Evolutionary conservation across 2,797 vertebrate genomes (phyloP), one percentile per base, ranked within the genome.

Genomic region (Microcaecilia unicolor): DNA sequence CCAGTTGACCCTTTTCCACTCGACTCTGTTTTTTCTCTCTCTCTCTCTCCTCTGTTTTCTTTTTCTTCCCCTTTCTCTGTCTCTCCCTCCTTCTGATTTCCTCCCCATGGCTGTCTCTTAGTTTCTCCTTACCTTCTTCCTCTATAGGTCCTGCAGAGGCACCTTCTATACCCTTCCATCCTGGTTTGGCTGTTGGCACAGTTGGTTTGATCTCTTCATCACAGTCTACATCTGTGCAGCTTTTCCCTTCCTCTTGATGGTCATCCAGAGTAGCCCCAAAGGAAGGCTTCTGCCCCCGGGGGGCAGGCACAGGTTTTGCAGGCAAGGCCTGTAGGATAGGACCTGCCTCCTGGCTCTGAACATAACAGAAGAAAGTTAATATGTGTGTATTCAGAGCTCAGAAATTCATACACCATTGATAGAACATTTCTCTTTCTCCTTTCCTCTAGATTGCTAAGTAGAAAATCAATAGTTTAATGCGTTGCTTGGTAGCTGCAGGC

Each of bases 281-380:
- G 3, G 59, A 55, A 11, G 56, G 48, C 9, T 49, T 29, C 38
- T 17, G 55, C 37, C 66, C 61, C 22, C 72, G 58, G 34, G 67
- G 67, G 12, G 64, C 55, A 37, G 58, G 72, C 16, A 71, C 24
- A 2, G 72, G 74, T 31, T 72, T 71, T 10, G 57, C 61, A 15
- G 41, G 37, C 41, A 32, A 37, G 25, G 55, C 64, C 7, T 49
- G 34, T 17, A 63, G 68, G 44, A 31, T 48, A 39, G 61, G 19
- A 8, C 48, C 41, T 10, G 44, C 53, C 19, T 72, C 72, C 63
- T 48, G 54, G 44, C 43, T 43, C 25, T 56, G 45, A 39, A 49
- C 32, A 7, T 23, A 36, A 17, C 32, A 10, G 10, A 25, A 17
- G 8, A 28, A 52, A 50, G 19, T 30, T 34, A 42, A 18, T 47